Evolutionary conservation across 1,140 invertebrate genomes (phyloP).

Genomic region (Semibalanus balanoides): DNA sequence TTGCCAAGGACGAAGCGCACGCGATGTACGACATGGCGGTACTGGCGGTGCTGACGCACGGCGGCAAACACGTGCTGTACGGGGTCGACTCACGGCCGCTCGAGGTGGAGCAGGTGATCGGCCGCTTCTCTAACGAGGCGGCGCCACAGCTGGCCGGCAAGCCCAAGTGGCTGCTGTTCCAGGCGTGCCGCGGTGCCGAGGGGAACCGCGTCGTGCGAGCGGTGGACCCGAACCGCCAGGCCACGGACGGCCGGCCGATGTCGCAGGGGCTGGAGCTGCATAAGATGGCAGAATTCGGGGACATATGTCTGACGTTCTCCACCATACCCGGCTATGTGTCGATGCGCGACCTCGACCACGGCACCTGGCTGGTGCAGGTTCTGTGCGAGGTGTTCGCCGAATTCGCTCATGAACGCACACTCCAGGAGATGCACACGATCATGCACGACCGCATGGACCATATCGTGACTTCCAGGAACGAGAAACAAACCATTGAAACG

Average conservation of each 20-base stretch:
- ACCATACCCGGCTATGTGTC: conserved; percentile 3
- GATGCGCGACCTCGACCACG: neutral
- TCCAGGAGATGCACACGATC: neutral
- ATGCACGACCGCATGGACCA: neutral
- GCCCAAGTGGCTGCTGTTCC: conserved; percentile 6
- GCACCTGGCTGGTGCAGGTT: conserved; percentile 4
- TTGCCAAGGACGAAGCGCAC: neutral
- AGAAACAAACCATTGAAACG: neutral
- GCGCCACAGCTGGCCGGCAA: neutral
- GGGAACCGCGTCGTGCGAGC: neutral
- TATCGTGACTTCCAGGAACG: neutral
- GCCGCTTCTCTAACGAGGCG: neutral
- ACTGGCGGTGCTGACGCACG: conserved; percentile 5
- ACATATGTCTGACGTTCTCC: neutral
- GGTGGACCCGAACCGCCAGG: neutral
- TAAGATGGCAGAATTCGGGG: neutral
- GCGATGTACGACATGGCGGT: neutral
- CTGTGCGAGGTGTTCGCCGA: neutral
- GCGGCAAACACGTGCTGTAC: neutral
- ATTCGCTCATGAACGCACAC: neutral
- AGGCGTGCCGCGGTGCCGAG: neutral
- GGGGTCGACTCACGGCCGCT: neutral
- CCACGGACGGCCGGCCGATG: neutral
- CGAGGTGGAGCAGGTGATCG: neutral
- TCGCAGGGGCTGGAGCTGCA: neutral